A percentile compares a stretch with the other conserved stretches of the same genome.
Evolutionary conservation across 2,888 invertebrate genomes (phyloP).

Genomic region (Lepidocyrtinus sp.): DNA sequence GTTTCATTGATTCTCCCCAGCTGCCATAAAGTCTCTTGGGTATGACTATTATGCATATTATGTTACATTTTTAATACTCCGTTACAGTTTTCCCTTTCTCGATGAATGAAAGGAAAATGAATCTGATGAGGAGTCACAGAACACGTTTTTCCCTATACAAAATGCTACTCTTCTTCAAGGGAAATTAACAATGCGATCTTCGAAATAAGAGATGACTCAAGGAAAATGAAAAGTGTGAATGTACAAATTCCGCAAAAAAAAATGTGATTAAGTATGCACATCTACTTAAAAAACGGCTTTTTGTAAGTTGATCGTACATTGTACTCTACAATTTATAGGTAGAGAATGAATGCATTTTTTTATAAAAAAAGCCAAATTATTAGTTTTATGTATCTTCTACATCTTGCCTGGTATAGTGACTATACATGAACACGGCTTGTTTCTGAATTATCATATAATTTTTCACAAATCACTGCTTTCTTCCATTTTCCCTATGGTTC

Average conservation of each 20-base stretch:
- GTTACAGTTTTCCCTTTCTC: neutral
- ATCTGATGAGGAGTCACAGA: neutral
- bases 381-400: too few species aligned
- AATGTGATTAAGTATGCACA: neutral
- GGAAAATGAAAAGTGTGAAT: neutral
- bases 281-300: neutral
- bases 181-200: neutral
- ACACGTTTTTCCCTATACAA: neutral
- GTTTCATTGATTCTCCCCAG: neutral
- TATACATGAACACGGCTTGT: too few species aligned
- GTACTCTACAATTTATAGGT: too few species aligned
- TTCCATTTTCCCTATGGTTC: neutral
- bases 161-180: neutral
- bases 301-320: neutral
- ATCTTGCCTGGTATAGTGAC: too few species aligned
- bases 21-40: neutral
- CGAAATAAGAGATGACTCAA: neutral
- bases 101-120: neutral
- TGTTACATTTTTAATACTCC: neutral
- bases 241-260: neutral
- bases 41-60: neutral
- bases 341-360: too few species aligned
- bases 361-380: too few species aligned
- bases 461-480: neutral
- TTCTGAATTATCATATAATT: too few species aligned